A percentile compares a stretch with the other conserved stretches of the same genome.
Evolutionary conservation across 2,888 invertebrate genomes (phyloP).

Genomic region (Acronicta alni): DNA sequence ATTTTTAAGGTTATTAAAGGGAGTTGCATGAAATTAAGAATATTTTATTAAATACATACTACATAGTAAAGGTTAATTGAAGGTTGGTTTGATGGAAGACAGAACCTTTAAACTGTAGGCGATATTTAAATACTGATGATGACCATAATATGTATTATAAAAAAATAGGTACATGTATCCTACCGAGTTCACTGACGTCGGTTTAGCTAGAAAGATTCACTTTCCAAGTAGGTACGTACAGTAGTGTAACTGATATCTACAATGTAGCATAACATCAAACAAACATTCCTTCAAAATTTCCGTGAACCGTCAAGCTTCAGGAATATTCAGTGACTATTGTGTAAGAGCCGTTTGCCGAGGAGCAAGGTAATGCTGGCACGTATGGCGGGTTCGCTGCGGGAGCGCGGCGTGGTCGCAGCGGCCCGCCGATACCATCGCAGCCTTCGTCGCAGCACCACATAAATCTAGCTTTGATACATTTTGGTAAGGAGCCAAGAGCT

Average conservation of each 20-base stretch:
- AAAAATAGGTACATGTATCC: no score
- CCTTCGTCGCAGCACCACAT: slow-evolving; percentile 83
- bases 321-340: slow-evolving; percentile 36
- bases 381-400: slow-evolving; percentile 48
- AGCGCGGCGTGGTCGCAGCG: slow-evolving; percentile 48
- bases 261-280: slow-evolving; percentile 19
- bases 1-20: slow-evolving; percentile 64
- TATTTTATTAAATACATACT: slow-evolving; percentile 68
- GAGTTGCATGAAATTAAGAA: slow-evolving; percentile 49
- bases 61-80: slow-evolving; percentile 67
- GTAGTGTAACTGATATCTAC: slow-evolving; percentile 1
- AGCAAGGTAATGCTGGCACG: slow-evolving; percentile 28
- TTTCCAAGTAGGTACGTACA: no score
- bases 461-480: slow-evolving; percentile 88
- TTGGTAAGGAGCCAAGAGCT: slow-evolving; percentile 86
- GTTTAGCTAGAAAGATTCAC: no score
- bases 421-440: slow-evolving; percentile 78
- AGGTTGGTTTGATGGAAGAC: slow-evolving; percentile 34
- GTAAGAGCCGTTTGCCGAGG: slow-evolving; percentile 23
- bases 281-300: slow-evolving; percentile 29
- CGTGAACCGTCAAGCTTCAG: slow-evolving; percentile 18
- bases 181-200: no score
- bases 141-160: no score
- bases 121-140: background rate
- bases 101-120: slow-evolving; percentile 11